A percentile compares a stretch with the other conserved stretches of the same genome.
phyloP scores from a whole-genome alignment of 2,113 vertebrate species.

The Leucoraja erinaceus region DNA sequence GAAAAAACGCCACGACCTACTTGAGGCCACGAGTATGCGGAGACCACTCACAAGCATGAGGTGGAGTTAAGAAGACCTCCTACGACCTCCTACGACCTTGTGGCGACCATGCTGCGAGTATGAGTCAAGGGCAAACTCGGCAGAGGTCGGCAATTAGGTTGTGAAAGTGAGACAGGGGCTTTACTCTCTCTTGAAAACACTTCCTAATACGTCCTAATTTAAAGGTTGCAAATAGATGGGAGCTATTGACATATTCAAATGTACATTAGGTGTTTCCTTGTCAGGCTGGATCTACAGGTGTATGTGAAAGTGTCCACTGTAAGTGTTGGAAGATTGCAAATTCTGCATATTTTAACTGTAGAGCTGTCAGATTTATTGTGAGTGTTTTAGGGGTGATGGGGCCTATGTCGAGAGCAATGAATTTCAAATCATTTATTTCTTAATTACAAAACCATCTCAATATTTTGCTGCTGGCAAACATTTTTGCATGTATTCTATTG shows the following conservation, averaged over 20 bases:
- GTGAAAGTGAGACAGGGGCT: too few species aligned
- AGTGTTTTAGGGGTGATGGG: background rate
- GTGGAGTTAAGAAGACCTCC: too few species aligned
- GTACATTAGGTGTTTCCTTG: background rate
- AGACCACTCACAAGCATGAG: too few species aligned
- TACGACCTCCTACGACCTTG: too few species aligned
- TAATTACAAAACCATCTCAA: background rate
- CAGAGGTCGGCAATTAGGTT: too few species aligned
- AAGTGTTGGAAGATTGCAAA: background rate
- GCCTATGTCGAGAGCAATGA: background rate
- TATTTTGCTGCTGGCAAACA: background rate
- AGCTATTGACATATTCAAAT: background rate
- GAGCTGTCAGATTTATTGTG: background rate
- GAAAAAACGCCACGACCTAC: too few species aligned
- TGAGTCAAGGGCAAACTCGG: too few species aligned
- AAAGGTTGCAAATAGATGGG: background rate
- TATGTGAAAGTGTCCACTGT: background rate
- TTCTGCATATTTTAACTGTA: background rate
- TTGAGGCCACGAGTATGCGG: too few species aligned
- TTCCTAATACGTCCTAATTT: background rate
- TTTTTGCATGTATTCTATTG: background rate
- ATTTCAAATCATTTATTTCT: background rate
- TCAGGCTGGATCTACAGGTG: conserved; percentile 8
- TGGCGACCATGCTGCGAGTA: too few species aligned
- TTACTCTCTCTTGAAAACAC: too few species aligned